These are phyloP conservation scores for Drosophila pruinosa DNA, from an alignment of 1,140 invertebrate genomes.

Conservation along the genomic window DNA sequence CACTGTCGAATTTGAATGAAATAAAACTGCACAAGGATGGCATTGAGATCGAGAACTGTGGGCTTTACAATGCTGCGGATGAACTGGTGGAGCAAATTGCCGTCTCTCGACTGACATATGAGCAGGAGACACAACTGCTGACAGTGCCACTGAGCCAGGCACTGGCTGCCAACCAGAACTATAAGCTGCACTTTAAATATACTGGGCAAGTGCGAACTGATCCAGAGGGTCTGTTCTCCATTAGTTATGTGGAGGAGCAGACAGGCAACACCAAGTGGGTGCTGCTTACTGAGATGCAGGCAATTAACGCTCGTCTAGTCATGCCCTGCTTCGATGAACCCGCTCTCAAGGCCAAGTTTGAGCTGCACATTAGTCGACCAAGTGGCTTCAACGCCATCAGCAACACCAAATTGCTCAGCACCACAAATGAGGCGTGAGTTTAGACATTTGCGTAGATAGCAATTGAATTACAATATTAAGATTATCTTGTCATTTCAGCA, in stretches of 20 bases:
- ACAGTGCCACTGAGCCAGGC: conserved; percentile 12
- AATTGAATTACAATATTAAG: not conserved
- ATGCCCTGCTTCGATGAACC: conserved; percentile 97
- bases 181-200: conserved; percentile 70
- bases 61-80: conserved; percentile 18
- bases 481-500: conserved; percentile 11
- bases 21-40: conserved; percentile 87
- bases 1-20: conserved; percentile 44
- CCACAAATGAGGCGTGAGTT: conserved; percentile 19
- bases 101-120: not conserved
- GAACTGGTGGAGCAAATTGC: conserved; percentile 2
- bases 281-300: conserved; percentile 91
- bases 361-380: conserved; percentile 86
- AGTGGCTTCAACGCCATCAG: conserved; percentile 84
- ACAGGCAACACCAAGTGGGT: conserved; percentile 83
- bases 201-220: conserved; percentile 79
- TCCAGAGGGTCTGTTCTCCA: conserved; percentile 85
- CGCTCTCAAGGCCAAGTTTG: conserved; percentile 91
- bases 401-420: conserved; percentile 78
- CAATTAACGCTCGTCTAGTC: conserved; percentile 90
- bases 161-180: conserved; percentile 9
- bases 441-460: not conserved
- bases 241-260: conserved; percentile 82
- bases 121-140: conserved; percentile 33
- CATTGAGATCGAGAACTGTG: conserved; percentile 3